These are phyloP conservation scores for Ips typographus DNA, from an alignment of 1,140 invertebrate species.

Conservation along the genomic window DNA sequence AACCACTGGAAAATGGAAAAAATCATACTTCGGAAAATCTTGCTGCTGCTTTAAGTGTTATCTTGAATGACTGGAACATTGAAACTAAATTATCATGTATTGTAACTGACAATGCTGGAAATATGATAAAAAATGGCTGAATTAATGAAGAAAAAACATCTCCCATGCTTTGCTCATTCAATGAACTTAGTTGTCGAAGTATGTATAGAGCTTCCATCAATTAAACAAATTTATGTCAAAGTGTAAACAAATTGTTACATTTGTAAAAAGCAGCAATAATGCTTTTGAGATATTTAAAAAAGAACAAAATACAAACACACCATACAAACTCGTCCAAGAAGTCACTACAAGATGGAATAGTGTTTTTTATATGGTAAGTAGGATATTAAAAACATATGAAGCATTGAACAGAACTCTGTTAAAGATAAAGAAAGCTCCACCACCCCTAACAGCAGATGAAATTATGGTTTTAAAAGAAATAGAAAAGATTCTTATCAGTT, in stretches of 20 bases:
- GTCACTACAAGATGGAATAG: constrained; percentile 27
- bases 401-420: constrained; percentile 23
- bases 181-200: constrained; percentile 22
- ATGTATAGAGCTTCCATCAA: background rate
- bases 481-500: constrained; percentile 13
- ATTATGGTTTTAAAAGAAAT: constrained; percentile 19
- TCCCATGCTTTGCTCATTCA: constrained; percentile 28
- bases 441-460: constrained; percentile 15
- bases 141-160: constrained; percentile 20
- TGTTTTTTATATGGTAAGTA: constrained; percentile 18
- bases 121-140: constrained; percentile 20
- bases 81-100: constrained; percentile 16
- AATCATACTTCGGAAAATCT: constrained; percentile 23
- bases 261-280: constrained; percentile 26
- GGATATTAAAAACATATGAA: constrained; percentile 22
- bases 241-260: constrained; percentile 23
- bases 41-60: constrained; percentile 1
- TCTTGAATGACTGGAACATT: constrained; percentile 25
- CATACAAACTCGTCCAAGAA: constrained; percentile 26
- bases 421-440: constrained; percentile 22
- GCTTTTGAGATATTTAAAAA: constrained; percentile 24
- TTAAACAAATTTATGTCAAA: constrained; percentile 3
- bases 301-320: constrained; percentile 17
- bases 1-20: constrained; percentile 18
- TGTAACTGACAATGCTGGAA: constrained; percentile 26